Base-by-base conservation (phyloP, 2,888 invertebrate species). In the Corythucha ciliata region DNA sequence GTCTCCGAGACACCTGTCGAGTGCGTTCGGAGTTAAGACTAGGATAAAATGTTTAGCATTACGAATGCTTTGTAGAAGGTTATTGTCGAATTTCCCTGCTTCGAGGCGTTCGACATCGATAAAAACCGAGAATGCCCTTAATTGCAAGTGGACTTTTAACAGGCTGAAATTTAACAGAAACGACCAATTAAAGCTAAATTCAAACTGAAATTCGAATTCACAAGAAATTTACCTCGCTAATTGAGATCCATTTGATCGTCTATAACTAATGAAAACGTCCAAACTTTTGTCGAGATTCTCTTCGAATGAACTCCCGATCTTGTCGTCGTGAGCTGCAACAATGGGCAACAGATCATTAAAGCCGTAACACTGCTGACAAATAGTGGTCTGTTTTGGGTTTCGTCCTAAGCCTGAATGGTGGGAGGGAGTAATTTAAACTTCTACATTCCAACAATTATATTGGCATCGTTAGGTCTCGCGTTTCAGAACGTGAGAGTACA, bases 31-130 rank as follows among this genome's bases (percentile, higher is more conserved):
- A 42, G 97, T 98, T 54, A 98, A 77, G 45, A 98, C 96, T 57
- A 98, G 74, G 59, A 98, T 76, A 72, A 98, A 98, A 70, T 97
- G 89, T 70, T 90, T 90, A 16, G 97, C 97, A 66, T 93, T 91
- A 62, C 86, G 80, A 68, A 98, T 96, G 71, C 94, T 96, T 70
- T 94, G 91, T 58, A 98, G 74, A 42, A 98, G 74, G 67, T 94
- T 94, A 67, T 96, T 96, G 69, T 98, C 97, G 70, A 98, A 98
- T 72, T 98, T 98, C 34, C 98, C 98, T 22, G 97, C 98, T 69
- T 96, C 91, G 56, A 98, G 72, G 61, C 94, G 76, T 69, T 98
- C 98, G 51, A 98, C 97, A 66, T 98, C 98, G 60, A 98, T 93
- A 69, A 98, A 98, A 22, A 96, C 96, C 22, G 90, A 83, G 70